A percentile compares a stretch with the other conserved stretches of the same genome.
Conservation (phyloP, 2,888 invertebrate genomes). For the Melieria omissa region DNA sequence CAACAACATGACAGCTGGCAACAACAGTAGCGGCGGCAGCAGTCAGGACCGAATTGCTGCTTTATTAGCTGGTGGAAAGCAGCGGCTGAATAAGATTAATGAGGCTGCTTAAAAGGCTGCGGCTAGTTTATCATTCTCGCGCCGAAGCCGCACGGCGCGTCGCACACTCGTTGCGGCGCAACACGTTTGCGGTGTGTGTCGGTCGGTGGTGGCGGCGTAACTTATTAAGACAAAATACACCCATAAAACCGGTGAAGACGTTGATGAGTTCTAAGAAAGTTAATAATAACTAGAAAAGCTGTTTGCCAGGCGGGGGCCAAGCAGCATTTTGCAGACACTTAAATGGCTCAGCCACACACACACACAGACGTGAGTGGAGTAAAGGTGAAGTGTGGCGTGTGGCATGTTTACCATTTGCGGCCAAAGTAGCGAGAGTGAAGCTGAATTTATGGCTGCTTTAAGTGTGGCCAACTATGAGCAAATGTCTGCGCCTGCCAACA, state of each 20-base stretch:
- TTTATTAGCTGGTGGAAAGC: constrained; percentile 31
- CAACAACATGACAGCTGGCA: not conserved
- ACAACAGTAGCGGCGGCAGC: not conserved
- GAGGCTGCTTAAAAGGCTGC: constrained; percentile 64
- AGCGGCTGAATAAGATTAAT: constrained; percentile 62
- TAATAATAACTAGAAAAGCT: constrained; percentile 29
- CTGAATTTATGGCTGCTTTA: too few relatives aligned
- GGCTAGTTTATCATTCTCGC: constrained; percentile 62
- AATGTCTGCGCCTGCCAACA: too few relatives aligned
- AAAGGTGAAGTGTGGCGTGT: too few relatives aligned
- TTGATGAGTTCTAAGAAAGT: constrained; percentile 44
- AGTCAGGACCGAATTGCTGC: constrained; percentile 15
- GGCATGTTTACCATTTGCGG: too few relatives aligned
- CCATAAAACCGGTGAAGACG: constrained; percentile 34
- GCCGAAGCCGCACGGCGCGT: constrained; percentile 44
- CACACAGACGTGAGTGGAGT: not conserved
- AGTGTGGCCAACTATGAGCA: too few relatives aligned
- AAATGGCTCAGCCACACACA: not conserved
- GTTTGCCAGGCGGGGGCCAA: not conserved
- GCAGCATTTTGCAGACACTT: not conserved
- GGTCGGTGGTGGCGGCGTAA: constrained; percentile 30
- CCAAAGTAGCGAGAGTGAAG: too few relatives aligned
- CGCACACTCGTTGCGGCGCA: constrained; percentile 31
- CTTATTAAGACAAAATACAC: constrained; percentile 35
- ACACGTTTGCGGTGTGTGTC: constrained; percentile 28